A percentile compares a stretch with the other conserved stretches of the same genome.
Conservation (phyloP, 2,113 vertebrate species). For the Phalacrocorax aristotelis region DNA sequence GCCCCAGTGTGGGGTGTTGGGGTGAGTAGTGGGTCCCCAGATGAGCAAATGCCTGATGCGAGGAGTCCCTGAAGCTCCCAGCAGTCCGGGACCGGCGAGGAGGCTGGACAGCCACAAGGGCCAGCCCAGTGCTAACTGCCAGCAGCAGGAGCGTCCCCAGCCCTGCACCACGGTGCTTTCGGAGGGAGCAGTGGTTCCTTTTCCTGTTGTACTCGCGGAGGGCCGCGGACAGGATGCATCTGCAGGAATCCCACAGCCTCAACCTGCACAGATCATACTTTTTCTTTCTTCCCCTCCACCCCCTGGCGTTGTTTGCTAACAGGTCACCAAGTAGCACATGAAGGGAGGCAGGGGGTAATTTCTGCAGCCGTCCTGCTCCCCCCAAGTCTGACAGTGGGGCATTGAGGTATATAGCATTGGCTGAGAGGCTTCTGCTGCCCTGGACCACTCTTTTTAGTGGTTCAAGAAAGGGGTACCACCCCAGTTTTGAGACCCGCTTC, state of each 20-base stretch:
- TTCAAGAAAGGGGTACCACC: background rate
- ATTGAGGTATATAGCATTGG: background rate
- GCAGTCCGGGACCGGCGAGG: accelerated
- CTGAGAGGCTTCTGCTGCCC: background rate
- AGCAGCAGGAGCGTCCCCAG: constrained; percentile 17
- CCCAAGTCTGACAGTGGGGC: accelerated
- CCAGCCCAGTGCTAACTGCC: background rate
- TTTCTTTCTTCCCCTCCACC: constrained; percentile 49
- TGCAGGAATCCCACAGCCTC: constrained; percentile 72
- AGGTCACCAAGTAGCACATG: background rate
- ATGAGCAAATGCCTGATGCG: background rate
- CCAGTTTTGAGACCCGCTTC: background rate
- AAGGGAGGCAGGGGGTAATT: background rate
- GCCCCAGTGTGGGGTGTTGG: background rate
- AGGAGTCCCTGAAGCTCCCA: background rate
- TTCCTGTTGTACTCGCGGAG: constrained; percentile 70
- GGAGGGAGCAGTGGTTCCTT: constrained; percentile 57
- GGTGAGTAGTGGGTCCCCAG: background rate
- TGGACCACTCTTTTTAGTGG: background rate
- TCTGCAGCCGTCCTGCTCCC: background rate
- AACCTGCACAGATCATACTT: constrained; percentile 62
- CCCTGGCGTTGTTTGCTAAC: background rate
- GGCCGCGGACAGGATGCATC: constrained; percentile 72
- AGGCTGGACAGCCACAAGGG: background rate
- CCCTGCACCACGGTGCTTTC: background rate